Percentiles rank a stretch among this genome's conserved stretches.
Conservation (phyloP, 1,140 invertebrate species). For the Drosophila setifemur region DNA sequence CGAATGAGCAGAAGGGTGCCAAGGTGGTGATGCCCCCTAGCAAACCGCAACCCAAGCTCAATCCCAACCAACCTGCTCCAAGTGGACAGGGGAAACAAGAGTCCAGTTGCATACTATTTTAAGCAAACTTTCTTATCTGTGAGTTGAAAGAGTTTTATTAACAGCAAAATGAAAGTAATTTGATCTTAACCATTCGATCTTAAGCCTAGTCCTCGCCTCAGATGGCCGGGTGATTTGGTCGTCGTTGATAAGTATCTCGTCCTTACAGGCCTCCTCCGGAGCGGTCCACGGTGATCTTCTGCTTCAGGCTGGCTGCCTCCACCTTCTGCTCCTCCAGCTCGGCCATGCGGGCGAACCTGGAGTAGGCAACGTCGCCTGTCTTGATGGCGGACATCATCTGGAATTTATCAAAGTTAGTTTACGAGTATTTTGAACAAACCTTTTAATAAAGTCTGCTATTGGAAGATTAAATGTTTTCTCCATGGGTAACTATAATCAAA, state of each 20-base stretch:
- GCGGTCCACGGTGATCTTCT: slow-evolving; percentile 94
- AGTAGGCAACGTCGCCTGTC: slow-evolving; percentile 94
- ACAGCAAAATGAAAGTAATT: slow-evolving; percentile 71
- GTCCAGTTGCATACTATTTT: neutral
- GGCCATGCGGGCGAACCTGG: slow-evolving; percentile 94
- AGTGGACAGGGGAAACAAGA: neutral
- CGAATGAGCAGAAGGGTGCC: neutral
- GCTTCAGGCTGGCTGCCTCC: slow-evolving; percentile 88
- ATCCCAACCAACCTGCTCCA: neutral
- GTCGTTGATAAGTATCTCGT: slow-evolving; percentile 50
- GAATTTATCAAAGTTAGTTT: neutral
- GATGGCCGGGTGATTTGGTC: slow-evolving; percentile 21
- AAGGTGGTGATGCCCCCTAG: neutral
- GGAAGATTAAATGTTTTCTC: no score
- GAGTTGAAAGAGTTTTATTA: slow-evolving; percentile 69
- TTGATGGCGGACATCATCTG: slow-evolving; percentile 99
- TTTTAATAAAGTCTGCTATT: no score
- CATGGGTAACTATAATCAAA: no score
- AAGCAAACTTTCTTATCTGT: neutral
- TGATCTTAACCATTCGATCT: slow-evolving; percentile 48
- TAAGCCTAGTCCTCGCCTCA: slow-evolving; percentile 49
- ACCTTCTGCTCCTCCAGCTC: slow-evolving; percentile 93
- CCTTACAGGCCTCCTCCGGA: slow-evolving; percentile 95
- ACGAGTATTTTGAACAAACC: no score
- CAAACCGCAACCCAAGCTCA: neutral